Evolutionary conservation across 2,888 invertebrate species (phyloP).

Genomic region (Phengaris arion): DNA sequence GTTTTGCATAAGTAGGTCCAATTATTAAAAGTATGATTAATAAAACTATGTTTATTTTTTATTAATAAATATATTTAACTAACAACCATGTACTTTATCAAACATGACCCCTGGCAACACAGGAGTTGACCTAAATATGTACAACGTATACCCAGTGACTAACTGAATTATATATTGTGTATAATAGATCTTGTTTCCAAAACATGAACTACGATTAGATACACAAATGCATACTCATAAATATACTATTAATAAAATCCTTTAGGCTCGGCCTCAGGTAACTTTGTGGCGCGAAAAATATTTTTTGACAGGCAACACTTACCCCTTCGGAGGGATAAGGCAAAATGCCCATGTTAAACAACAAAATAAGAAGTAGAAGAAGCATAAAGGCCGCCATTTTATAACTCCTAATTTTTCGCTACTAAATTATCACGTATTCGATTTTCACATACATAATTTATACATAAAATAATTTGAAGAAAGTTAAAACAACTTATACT

Average conservation of each 20-base stretch:
- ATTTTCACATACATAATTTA: conserved; percentile 17
- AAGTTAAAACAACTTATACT: not conserved
- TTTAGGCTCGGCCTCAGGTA: conserved; percentile 23
- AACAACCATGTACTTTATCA: conserved; percentile 63
- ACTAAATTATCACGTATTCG: conserved; percentile 23
- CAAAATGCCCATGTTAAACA: not conserved
- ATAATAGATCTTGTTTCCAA: conserved; percentile 28
- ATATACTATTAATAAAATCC: conserved; percentile 23
- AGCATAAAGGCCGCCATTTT: conserved; percentile 20
- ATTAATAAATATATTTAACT: conserved; percentile 71
- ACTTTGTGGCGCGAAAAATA: conserved; percentile 23
- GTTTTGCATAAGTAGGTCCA: too few species aligned
- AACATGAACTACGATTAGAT: conserved; percentile 22
- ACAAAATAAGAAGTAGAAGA: not conserved
- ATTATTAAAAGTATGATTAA: conserved; percentile 35
- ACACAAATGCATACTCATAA: conserved; percentile 23
- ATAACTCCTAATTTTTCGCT: not conserved
- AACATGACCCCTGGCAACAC: conserved; percentile 50
- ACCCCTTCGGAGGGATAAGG: not conserved
- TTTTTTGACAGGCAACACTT: not conserved
- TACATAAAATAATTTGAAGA: not conserved
- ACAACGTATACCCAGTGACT: conserved; percentile 33
- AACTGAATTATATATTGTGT: conserved; percentile 19
- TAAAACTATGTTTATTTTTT: conserved; percentile 44
- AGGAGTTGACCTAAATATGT: conserved; percentile 48